Conservation (phyloP, 2,888 invertebrate species). For the Lycia hirtaria region DNA sequence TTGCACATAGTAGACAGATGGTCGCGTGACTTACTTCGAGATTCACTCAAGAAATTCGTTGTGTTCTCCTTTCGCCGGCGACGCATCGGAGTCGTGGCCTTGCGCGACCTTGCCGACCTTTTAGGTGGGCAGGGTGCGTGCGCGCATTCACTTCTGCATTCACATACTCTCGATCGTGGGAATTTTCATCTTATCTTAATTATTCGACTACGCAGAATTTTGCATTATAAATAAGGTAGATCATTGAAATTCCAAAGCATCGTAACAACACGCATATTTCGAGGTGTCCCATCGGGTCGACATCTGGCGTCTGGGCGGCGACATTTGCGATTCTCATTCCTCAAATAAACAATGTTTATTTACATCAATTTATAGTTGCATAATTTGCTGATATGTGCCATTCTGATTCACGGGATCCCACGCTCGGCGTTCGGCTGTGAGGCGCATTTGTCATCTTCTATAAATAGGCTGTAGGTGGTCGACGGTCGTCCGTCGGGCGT, state of each 20-base stretch:
- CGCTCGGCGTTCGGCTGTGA: conserved; percentile 26
- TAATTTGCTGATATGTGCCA: conserved; percentile 14
- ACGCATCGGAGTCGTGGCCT: conserved; percentile 46
- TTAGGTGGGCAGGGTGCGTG: conserved; percentile 30
- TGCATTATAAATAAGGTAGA: background rate
- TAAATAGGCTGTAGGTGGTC: conserved; percentile 35
- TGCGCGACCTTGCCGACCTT: conserved; percentile 51
- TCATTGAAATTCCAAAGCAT: background rate
- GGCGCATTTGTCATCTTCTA: conserved; percentile 39
- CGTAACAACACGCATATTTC: background rate
- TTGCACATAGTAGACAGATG: background rate
- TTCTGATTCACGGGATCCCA: conserved; percentile 39
- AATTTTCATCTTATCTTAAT: background rate
- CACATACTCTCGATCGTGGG: background rate
- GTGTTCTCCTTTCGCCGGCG: conserved; percentile 35
- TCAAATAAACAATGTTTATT: conserved; percentile 12
- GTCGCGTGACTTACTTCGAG: conserved; percentile 8
- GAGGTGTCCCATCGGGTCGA: background rate
- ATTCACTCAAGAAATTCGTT: conserved; percentile 20
- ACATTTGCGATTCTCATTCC: background rate
- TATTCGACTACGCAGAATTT: background rate
- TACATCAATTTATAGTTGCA: conserved; percentile 18
- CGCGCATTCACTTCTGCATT: conserved; percentile 9
- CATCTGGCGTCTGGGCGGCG: conserved; percentile 1
- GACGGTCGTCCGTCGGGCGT: conserved; percentile 21